Percentiles rank a stretch among this genome's conserved stretches.
These are phyloP conservation scores for Dromiciops gliroides DNA, from an alignment of 2,113 vertebrate genomes.

Conservation along the genomic window DNA sequence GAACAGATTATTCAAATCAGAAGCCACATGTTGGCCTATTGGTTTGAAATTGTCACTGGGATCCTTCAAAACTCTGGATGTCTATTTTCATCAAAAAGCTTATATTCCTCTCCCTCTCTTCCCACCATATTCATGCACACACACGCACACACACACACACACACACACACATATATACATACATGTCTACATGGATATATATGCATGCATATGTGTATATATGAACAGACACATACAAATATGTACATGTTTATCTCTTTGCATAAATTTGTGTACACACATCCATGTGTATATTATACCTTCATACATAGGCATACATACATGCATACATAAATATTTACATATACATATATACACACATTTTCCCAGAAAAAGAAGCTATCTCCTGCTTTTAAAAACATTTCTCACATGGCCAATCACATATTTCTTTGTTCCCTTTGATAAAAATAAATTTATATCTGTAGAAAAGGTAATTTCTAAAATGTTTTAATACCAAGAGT, in stretches of 20 bases:
- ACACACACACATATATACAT: too few species aligned
- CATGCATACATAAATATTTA: too few species aligned
- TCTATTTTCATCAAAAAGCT: slow-evolving; percentile 16
- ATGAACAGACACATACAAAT: too few species aligned
- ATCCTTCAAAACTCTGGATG: slow-evolving; percentile 43
- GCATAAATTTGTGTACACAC: too few species aligned
- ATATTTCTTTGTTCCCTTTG: slow-evolving; percentile 45
- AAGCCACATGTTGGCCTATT: slow-evolving; percentile 70
- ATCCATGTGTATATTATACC: too few species aligned
- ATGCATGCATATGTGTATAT: too few species aligned
- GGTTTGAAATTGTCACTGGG: slow-evolving; percentile 47
- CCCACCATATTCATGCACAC: too few species aligned
- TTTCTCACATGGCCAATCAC: slow-evolving; percentile 62
- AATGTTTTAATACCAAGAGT: not conserved
- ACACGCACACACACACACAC: too few species aligned
- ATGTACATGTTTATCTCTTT: too few species aligned
- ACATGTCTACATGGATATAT: too few species aligned
- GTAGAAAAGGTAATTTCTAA: not conserved
- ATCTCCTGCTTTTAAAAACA: not conserved
- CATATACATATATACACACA: not conserved
- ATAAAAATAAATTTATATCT: not conserved
- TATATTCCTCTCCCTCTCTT: not conserved
- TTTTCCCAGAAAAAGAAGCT: not conserved
- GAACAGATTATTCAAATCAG: slow-evolving; percentile 79
- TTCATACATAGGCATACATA: too few species aligned